These are phyloP conservation scores for Rhagoletis pomonella DNA, from an alignment of 1,140 invertebrate genomes.

Conservation along the genomic window DNA sequence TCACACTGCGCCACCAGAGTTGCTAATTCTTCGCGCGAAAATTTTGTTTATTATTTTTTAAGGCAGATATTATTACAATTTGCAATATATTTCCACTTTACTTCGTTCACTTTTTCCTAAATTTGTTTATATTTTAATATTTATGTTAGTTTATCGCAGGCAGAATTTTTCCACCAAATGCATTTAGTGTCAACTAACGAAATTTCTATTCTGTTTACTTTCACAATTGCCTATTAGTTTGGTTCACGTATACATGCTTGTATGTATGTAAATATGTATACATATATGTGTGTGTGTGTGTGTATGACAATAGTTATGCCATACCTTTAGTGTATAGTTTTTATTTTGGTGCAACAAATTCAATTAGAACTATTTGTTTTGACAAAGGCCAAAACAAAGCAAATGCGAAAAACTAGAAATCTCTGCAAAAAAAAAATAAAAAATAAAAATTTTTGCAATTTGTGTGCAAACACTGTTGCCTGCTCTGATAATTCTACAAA, in stretches of 20 bases:
- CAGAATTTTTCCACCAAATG: constrained; percentile 22
- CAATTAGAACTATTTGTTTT: constrained; percentile 48
- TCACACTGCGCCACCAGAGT: too few relatives aligned
- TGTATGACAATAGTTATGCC: background rate
- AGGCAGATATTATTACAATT: too few relatives aligned
- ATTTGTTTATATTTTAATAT: too few relatives aligned
- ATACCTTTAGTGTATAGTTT: constrained; percentile 4
- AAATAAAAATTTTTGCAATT: background rate
- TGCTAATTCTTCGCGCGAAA: too few relatives aligned
- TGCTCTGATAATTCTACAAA: constrained; percentile 39
- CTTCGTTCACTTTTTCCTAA: too few relatives aligned
- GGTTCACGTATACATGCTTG: background rate
- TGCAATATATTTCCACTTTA: too few relatives aligned
- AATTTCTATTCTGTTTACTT: constrained; percentile 29
- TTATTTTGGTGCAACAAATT: constrained; percentile 44
- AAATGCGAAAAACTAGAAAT: background rate
- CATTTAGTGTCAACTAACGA: constrained; percentile 45
- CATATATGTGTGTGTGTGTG: background rate
- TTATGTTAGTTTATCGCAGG: too few relatives aligned
- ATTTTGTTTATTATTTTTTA: too few relatives aligned
- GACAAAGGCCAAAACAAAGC: constrained; percentile 50
- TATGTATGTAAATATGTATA: background rate
- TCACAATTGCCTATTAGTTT: constrained; percentile 12
- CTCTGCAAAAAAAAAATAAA: background rate
- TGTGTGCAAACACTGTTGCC: background rate